Conservation (phyloP, 2,888 invertebrate genomes). For the Parthenolecanium corni region DNA sequence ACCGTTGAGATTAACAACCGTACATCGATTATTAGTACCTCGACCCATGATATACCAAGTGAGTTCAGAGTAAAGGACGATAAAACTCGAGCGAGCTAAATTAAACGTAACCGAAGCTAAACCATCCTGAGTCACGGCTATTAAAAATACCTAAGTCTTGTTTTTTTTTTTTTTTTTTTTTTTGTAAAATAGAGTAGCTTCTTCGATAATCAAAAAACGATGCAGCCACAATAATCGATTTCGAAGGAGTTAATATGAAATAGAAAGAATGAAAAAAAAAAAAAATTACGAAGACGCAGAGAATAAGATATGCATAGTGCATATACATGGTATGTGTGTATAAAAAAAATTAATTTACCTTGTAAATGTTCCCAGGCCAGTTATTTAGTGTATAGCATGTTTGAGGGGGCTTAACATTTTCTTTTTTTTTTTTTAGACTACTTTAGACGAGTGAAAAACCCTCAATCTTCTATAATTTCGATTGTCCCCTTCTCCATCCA, state of each 20-base stretch:
- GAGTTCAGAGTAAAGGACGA: background rate
- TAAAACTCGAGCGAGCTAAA: conserved; percentile 20
- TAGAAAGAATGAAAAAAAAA: too few species aligned
- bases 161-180: too few species aligned
- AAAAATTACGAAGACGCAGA: background rate
- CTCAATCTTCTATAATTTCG: too few species aligned
- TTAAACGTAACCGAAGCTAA: conserved; percentile 26
- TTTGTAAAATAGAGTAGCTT: conserved; percentile 7
- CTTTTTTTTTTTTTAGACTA: too few species aligned
- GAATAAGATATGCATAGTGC: background rate
- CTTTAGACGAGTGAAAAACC: too few species aligned
- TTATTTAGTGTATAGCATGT: conserved; percentile 8
- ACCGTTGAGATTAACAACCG: too few species aligned
- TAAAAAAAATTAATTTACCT: conserved; percentile 26
- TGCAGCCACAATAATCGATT: conserved; percentile 19
- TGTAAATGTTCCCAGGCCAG: conserved; percentile 26
- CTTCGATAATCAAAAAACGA: conserved; percentile 13
- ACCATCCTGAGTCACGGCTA: conserved; percentile 15
- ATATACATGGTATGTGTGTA: background rate
- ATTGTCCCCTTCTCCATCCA: too few species aligned
- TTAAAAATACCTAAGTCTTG: conserved; percentile 21
- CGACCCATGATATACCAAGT: too few species aligned
- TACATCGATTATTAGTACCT: too few species aligned
- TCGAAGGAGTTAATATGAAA: conserved; percentile 6
- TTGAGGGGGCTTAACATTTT: too few species aligned